phyloP scores from a whole-genome alignment of 23 tunicate genomes.

The Halocynthia roretzi region DNA sequence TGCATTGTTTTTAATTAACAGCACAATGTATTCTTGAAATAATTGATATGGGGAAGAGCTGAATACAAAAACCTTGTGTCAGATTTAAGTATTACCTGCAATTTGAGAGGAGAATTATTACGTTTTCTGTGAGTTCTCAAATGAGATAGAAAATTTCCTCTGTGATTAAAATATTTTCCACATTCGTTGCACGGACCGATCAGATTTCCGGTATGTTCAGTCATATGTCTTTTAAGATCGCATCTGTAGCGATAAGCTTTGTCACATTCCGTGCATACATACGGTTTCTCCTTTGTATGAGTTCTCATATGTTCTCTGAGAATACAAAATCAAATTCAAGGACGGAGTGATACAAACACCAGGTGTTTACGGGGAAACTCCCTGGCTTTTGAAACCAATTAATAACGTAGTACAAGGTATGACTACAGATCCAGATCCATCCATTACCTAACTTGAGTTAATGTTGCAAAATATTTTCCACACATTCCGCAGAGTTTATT shows the following conservation, averaged over 20 bases:
- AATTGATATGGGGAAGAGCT: too few species aligned
- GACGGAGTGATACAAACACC: too few species aligned
- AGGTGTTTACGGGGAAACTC: too few species aligned
- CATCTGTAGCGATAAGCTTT: conserved; percentile 43
- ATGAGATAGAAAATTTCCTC: conserved; percentile 54
- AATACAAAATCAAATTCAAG: neutral
- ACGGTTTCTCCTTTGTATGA: conserved; percentile 70
- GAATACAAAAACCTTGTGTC: too few species aligned
- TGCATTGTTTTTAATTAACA: too few species aligned
- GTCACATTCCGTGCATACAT: conserved; percentile 41
- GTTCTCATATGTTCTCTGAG: conserved; percentile 55
- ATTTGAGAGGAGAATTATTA: neutral
- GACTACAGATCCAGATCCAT: too few species aligned
- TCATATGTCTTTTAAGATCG: conserved; percentile 56
- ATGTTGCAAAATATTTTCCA: conserved; percentile 32
- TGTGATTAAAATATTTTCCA: conserved; percentile 50
- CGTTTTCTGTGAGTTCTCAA: conserved; percentile 36
- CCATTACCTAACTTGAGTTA: conserved; percentile 34
- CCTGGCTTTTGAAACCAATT: too few species aligned
- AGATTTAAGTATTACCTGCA: neutral
- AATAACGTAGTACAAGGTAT: too few species aligned
- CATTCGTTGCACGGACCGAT: conserved; percentile 63
- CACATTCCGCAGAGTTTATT: conserved; percentile 46
- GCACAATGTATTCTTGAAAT: too few species aligned
- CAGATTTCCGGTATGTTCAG: conserved; percentile 51